A percentile compares a stretch with the other conserved stretches of the same genome.
Conservation (phyloP, 2,888 invertebrate species). For the Microctonus aethiopoides region DNA sequence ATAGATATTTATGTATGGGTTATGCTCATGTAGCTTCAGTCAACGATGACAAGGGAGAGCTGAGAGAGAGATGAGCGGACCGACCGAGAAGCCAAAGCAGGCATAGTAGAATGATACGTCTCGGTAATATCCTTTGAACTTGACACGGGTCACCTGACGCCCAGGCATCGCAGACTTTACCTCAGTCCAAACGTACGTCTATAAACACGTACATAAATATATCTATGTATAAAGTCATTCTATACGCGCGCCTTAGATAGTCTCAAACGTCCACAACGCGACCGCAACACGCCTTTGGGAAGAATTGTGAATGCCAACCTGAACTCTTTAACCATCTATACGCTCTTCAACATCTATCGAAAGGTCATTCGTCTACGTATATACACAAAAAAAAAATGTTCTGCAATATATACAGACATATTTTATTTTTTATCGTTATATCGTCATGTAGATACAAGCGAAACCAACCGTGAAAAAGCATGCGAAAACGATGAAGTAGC, state of each 20-base stretch:
- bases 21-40: neutral
- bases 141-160: slow-evolving; percentile 64
- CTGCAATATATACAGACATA: too few species aligned
- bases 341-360: slow-evolving; percentile 3
- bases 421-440: too few species aligned
- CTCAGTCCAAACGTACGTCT: neutral
- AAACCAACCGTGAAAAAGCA: neutral
- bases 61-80: too few species aligned
- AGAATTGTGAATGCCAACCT: neutral
- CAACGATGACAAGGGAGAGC: neutral
- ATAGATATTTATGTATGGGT: neutral
- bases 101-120: slow-evolving; percentile 23
- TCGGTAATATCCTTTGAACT: slow-evolving; percentile 61
- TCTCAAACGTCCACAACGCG: slow-evolving; percentile 2
- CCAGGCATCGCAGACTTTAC: slow-evolving; percentile 10
- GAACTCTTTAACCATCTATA: neutral
- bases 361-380: neutral
- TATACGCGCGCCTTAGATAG: neutral
- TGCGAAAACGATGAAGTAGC: neutral
- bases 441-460: too few species aligned
- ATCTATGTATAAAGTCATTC: slow-evolving; percentile 6
- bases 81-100: slow-evolving; percentile 26
- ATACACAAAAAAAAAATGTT: neutral
- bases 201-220: neutral
- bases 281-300: slow-evolving; percentile 12